Base-by-base conservation (phyloP, 2,888 invertebrate species). In the Hedychridium roseum region DNA sequence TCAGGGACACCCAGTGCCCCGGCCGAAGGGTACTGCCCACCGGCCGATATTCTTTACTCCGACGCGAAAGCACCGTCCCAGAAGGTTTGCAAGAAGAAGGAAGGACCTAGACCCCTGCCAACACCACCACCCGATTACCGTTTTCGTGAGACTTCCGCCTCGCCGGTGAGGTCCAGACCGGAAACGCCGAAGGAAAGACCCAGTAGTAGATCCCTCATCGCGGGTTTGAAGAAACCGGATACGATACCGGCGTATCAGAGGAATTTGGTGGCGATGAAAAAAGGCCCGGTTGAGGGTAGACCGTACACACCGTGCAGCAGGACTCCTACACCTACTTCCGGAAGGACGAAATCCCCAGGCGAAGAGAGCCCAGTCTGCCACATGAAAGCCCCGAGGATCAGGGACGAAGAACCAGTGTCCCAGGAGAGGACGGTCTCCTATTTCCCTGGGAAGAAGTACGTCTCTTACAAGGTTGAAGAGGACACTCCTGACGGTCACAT, bases 231-330 rank as follows among this genome's bases (percentile, higher is more conserved):
- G 71, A 88, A 88, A 76, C 88, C 91, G 17, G 88, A 89, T 1
- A 86, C 90, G 38, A 86, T 92, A 60, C 92, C 92, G 5, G 86
- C 85, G 65, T 92, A 92, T 72, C 92, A 92, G 79, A 87, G 87
- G 77, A 88, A 89, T 76, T 81, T 91, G 60, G 86, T 89, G 21
- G 84, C 87, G n/a, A 86, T 72, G 53, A 66, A 66, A 17, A 72
- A 69, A 2, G 63, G 58, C 1, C 71, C 78, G 1, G 57, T 78
- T 0, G 72, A 77, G 3, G 53, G 63, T 17, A 67, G 70, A 3
- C 50, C 68, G 0, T 79, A 62, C 21, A 47, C 64, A 5, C 70
- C 71, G n/a, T n/a, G n/a, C 0, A 73, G 77, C 21, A 73, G 78
- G 56, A 70, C 80, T 1, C 78, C 77, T 2, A 71, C 76, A 0